Evolutionary conservation across 2,113 vertebrate species (phyloP), one percentile per base, ranked within the genome.

Genomic region (Micromys minutus): DNA sequence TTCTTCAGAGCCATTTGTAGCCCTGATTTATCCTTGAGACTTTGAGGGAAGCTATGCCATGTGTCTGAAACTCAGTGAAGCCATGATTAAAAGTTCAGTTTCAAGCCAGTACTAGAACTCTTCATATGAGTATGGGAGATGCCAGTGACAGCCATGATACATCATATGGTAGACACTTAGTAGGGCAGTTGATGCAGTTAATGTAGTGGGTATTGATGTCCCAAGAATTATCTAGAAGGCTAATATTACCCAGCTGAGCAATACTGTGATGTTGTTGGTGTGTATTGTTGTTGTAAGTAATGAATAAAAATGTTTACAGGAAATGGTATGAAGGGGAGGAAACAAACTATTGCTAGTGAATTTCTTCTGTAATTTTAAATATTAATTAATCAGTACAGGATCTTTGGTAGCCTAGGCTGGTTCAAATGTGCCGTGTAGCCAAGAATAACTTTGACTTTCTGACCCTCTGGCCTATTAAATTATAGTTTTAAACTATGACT

Each of bases 151-250:
- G 16, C 13, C 16, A 55, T 50, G 55, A 52, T 3, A 74, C 29
- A 21, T 22, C 1, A 1, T 24, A 7, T 1, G 31, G 3, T 16
- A 36, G 21, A 19, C 55, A 36, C 22, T 61, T 42, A 39, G 12
- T 31, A 79, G 52, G 61, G 10, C 9, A 52, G 31, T 65, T 39
- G 85, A 55, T 36, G 69, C 57, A 90, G 77, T 11, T 3, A 31
- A 10, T 59, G 17, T 15, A 65, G 42, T n/a, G 11, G 34, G 71
- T 52, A 45, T 12, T 36, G 77, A 61, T 63, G 87, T 71, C 59
- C 92, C 95, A 10, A 57, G 63, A 84, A 79, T 67, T 42, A 59
- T 79, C 76, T 87, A 90, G 89, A 34, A 87, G 69, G 55, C n/a
- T 45, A 63, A 59, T 13, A 1, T n/a, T 26, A 26, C 61, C 36